Percentiles rank a stretch among this genome's conserved stretches.
phyloP scores from a whole-genome alignment of 1,140 invertebrate genomes.

The Chlorops oryzae region DNA sequence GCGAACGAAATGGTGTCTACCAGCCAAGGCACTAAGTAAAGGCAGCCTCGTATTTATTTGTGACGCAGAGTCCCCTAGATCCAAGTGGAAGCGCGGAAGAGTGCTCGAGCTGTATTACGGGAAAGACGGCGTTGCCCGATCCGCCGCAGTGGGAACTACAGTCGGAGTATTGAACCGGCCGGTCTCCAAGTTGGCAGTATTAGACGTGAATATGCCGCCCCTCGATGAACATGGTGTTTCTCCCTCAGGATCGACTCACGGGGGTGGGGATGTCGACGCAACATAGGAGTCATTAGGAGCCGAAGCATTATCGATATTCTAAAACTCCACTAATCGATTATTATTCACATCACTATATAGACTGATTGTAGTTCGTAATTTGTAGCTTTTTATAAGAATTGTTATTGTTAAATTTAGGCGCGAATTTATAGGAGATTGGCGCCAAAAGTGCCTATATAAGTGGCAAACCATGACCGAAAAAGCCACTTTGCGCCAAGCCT shows the following conservation, averaged over 20 bases:
- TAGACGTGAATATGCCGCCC: not conserved
- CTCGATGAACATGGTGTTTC: not conserved
- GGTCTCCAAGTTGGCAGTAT: not conserved
- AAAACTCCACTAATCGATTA: too few relatives aligned
- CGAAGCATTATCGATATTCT: too few relatives aligned
- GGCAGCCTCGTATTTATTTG: constrained; percentile 29
- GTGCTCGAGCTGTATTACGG: constrained; percentile 27
- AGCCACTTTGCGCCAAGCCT: too few relatives aligned
- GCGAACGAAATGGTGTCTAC: constrained; percentile 25
- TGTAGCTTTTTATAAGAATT: too few relatives aligned
- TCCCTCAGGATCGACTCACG: not conserved
- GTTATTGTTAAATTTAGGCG: too few relatives aligned
- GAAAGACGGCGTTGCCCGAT: constrained; percentile 28
- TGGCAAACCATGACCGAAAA: too few relatives aligned
- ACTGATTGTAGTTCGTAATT: too few relatives aligned
- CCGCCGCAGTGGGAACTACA: constrained; percentile 26
- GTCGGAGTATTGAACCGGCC: constrained; percentile 15
- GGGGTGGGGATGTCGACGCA: not conserved
- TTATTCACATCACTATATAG: too few relatives aligned
- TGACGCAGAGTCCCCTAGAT: constrained; percentile 19
- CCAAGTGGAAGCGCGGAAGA: constrained; percentile 21
- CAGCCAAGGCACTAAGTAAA: constrained; percentile 14
- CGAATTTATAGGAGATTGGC: too few relatives aligned
- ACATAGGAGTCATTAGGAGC: not conserved
- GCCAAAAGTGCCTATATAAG: too few relatives aligned